Base-by-base conservation (phyloP, 2,888 invertebrate species). In the Camponotus fellah region DNA sequence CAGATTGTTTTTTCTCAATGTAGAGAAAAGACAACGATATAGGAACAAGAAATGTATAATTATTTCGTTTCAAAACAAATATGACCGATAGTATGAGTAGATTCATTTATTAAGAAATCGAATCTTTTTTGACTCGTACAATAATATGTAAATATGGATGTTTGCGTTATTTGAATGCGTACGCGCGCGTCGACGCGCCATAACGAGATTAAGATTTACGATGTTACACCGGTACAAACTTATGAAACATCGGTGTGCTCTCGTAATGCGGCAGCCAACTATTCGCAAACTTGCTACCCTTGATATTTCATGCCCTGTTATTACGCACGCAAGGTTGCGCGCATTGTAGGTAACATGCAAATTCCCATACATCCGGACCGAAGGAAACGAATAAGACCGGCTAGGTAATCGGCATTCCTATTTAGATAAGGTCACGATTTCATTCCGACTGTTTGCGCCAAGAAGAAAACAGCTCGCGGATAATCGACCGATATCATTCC, bases 281-380 rank as follows among this genome's bases (percentile, higher is more conserved):
- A 43, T 81, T 74, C 62, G 62, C 68, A 56, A 81, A 77, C 34
- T 79, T 62, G 60, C 74, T 64, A 72, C 77, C 68, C 65, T 85
- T 84, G 84, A 64, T 76, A 85, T 80, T 85, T 83, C 82, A 83
- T 74, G 76, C 76, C 43, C 79, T 53, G 64, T 69, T 69, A 77
- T 83, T 86, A 74, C 77, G 76, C 83, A 75, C 83, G 86, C 83
- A 82, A 87, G 74, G 79, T 79, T 83, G 79, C 82, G 65, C 83
- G 64, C 64, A 79, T 56, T 60, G 72, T 66, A 74, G 71, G 71
- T 53, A 74, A 40, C 74, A 87, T 87, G 87, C 75, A 87, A 83
- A 87, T 87, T 74, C 74, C 60, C 68, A 74, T 77, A 37, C 83
- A 83, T 85, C 79, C 79, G 64, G 37, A 17, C 62, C 83, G 74